Percentiles rank a stretch among this genome's conserved stretches.
phyloP scores from a whole-genome alignment of 2,113 vertebrate species.

The Sinocyclocheilus grahami region DNA sequence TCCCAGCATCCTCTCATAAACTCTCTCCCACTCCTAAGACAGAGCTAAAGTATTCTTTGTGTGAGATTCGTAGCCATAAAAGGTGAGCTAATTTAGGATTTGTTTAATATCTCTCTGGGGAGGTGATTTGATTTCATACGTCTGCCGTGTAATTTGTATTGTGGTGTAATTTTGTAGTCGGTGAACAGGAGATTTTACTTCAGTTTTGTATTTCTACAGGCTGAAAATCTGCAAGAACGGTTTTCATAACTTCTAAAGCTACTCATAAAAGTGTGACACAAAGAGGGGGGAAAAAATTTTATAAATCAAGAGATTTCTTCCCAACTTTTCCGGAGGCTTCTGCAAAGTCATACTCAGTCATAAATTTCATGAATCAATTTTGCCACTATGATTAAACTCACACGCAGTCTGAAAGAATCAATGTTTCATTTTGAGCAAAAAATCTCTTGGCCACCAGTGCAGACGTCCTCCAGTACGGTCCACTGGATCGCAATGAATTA shows the following conservation, averaged over 20 bases:
- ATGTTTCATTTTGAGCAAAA: slow-evolving; percentile 31
- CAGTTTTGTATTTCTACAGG: slow-evolving; percentile 4
- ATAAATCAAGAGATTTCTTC: slow-evolving; percentile 29
- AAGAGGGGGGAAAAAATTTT: background rate
- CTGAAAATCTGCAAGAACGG: slow-evolving; percentile 8
- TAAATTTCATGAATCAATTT: slow-evolving; percentile 46
- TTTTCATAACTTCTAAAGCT: slow-evolving; percentile 38
- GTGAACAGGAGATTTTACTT: background rate
- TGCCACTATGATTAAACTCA: slow-evolving; percentile 44
- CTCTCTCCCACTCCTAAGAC: background rate
- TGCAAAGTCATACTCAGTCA: slow-evolving; percentile 28
- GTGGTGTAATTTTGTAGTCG: slow-evolving; percentile 24
- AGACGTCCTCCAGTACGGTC: slow-evolving; percentile 4
- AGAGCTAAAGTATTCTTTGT: background rate
- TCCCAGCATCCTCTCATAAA: slow-evolving; percentile 28
- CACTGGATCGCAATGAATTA: slow-evolving; percentile 31
- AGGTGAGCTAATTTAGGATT: slow-evolving; percentile 10
- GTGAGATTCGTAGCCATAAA: background rate
- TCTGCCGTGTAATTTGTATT: slow-evolving; percentile 12
- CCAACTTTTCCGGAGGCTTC: slow-evolving; percentile 28
- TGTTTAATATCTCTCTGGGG: background rate
- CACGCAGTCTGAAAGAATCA: slow-evolving; percentile 40
- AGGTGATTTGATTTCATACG: background rate
- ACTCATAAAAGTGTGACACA: slow-evolving; percentile 26
- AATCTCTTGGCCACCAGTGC: background rate